Base-by-base conservation (phyloP, 2,113 vertebrate genomes). In the Callaeas wilsoni region DNA sequence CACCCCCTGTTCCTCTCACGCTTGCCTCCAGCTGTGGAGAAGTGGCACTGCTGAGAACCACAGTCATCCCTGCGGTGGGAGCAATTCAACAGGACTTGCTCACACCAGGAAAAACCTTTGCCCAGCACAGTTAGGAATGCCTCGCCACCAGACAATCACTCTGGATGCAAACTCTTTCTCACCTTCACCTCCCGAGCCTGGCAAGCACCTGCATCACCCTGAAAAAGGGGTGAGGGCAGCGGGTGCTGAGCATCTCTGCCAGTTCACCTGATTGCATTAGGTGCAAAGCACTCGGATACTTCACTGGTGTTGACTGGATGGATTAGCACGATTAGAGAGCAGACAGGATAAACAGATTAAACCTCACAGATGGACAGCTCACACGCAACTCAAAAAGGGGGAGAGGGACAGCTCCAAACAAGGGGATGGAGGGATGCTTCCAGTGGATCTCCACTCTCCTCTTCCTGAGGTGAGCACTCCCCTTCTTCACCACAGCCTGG, bases 281-380 rank as follows among this genome's bases (percentile, higher is more conserved):
- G 70, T 10, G 49, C 22, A 56, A 65, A 93, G 53, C 32, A 16
- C 74, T 94, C 3, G 0, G 37, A 29, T 83, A 56, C 88, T 89
- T 65, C 90, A 52, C 57, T 3, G 0, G 23, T 91, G 82, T 87
- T 67, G 87, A 79, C 90, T 21, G 37, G 87, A 82, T 62, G 88
- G 94, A 97, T 95, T 76, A 94, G 82, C 46, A 37, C 0, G 26
- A 88, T 88, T 83, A 93, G 67, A 56, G 42, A 94, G 85, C 46
- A 68, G 90, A 65, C 63, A 76, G 85, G 79, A 92, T 80, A 93
- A 94, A 96, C 59, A 76, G 88, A 94, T 95, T 88, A 88, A 82
- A 69, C 39, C 59, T n/a, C 20, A 18, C 39, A 27, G 78, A 79
- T 2, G 23, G 79, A 68, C 7, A 7, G 62, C 53, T 96, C 10